Percentiles rank a stretch among this genome's conserved stretches.
These are phyloP conservation scores for Spheniscus humboldti DNA, from an alignment of 2,797 vertebrate species.

Conservation along the genomic window DNA sequence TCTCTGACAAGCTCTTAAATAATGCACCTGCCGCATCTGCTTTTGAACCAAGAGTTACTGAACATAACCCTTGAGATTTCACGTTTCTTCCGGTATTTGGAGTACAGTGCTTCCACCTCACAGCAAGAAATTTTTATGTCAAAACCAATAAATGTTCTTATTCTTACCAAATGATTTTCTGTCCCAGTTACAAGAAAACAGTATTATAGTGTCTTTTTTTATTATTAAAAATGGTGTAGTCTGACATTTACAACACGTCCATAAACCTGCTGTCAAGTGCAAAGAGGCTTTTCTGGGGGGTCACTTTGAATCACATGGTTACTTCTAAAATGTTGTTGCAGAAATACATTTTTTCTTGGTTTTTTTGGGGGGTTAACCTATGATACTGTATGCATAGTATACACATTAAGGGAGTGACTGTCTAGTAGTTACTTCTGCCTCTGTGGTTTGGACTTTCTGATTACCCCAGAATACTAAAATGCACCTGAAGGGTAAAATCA, in stretches of 20 bases:
- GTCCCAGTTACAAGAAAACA: constrained; percentile 61
- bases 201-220: constrained; percentile 42
- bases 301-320: background rate
- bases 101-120: constrained; percentile 27
- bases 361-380: background rate
- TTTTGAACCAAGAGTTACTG: constrained; percentile 61
- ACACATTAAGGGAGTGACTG: background rate
- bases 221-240: constrained; percentile 33
- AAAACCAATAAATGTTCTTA: constrained; percentile 66
- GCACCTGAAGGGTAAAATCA: constrained; percentile 19
- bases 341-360: background rate
- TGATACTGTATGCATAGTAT: background rate
- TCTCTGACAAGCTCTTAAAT: constrained; percentile 70
- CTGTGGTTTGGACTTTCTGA: background rate
- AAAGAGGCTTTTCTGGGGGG: background rate
- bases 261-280: constrained; percentile 7
- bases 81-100: constrained; percentile 54
- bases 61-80: constrained; percentile 58
- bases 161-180: constrained; percentile 66
- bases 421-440: background rate
- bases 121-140: constrained; percentile 60
- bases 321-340: background rate
- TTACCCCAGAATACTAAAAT: background rate
- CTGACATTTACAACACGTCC: constrained; percentile 48
- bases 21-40: constrained; percentile 54